Base-by-base conservation (phyloP, 2,113 vertebrate species). In the Limanda limanda region DNA sequence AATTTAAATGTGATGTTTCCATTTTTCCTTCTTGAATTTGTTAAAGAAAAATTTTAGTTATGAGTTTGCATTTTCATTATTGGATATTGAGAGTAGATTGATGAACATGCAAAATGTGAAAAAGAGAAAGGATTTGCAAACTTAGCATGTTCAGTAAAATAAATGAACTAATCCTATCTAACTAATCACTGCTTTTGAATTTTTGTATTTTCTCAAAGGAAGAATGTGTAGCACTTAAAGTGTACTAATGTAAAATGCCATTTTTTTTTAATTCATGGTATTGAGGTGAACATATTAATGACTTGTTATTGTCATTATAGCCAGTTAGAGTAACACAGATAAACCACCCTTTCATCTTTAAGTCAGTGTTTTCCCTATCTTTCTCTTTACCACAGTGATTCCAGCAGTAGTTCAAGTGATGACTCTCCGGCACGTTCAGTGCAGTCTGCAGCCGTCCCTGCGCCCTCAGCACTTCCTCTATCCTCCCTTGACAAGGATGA, bases 341-440 rank as follows among this genome's bases (percentile, higher is more conserved):
- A 21, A 7, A 68, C 25, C 2, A 21, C 7, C 9, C 25, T 42
- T 57, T 61, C 25, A 13, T 51, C 0, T 37, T 12, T 20, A 60
- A 37, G 31, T 60, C 21, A 21, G 20, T 21, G 45, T 24, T 64
- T 25, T 70, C 37, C 1, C 12, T 78, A 48, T 82, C 54, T 79
- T 85, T 24, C 71, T 89, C 14, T 0, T 82, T 74, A 24, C 79
- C 95, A 91, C 91, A 99, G 96, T 69, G 98, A 99, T 89, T 98
- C 97, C 74, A 99, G 98, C 94, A 99, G 97, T 94, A 98, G 96
- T 79, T 98, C 98, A 1, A 99, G 98, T 4, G 97, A 98, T 23
- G 97, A 96, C 79, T 99, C 98, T 59, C 98, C 98, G 0, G 97
- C 97, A 2, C 96, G 97, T 11, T 99, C 98, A 0, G 97, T 99